These are phyloP conservation scores for Anser brachyrhynchus DNA, from an alignment of 2,113 vertebrate species.

Conservation along the genomic window DNA sequence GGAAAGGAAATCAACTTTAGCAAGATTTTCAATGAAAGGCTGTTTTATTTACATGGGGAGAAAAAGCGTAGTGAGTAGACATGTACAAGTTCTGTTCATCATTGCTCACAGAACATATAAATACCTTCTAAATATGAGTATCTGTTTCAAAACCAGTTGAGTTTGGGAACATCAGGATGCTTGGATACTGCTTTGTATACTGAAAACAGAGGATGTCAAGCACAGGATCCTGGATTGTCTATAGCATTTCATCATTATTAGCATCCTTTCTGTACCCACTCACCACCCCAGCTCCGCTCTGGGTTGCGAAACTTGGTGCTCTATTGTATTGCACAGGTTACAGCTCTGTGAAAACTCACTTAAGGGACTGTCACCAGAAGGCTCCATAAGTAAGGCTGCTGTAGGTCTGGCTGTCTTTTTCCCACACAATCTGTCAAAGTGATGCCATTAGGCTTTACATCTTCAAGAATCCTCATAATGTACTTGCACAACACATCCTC, in stretches of 20 bases:
- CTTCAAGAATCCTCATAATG: neutral
- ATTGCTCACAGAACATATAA: neutral
- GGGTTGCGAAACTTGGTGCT: neutral
- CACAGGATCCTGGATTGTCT: neutral
- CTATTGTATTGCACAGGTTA: neutral
- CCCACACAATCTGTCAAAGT: fast-evolving
- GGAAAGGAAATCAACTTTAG: neutral
- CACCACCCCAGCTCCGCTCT: fast-evolving
- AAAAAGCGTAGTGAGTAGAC: neutral
- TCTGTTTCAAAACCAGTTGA: fast-evolving
- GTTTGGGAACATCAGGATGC: neutral
- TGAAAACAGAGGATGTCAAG: neutral
- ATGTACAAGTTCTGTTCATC: neutral
- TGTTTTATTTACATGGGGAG: neutral
- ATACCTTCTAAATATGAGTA: neutral
- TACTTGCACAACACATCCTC: neutral
- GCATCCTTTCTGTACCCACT: fast-evolving
- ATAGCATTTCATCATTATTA: neutral
- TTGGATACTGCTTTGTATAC: neutral
- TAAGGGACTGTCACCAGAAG: neutral
- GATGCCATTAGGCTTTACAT: neutral
- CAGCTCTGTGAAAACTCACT: neutral
- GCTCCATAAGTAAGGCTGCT: neutral
- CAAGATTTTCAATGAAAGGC: neutral
- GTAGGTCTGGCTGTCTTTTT: neutral